Percentiles rank a stretch among this genome's conserved stretches.
Conservation (phyloP, 2,888 invertebrate genomes). For the Dicranocentrus wangi region DNA sequence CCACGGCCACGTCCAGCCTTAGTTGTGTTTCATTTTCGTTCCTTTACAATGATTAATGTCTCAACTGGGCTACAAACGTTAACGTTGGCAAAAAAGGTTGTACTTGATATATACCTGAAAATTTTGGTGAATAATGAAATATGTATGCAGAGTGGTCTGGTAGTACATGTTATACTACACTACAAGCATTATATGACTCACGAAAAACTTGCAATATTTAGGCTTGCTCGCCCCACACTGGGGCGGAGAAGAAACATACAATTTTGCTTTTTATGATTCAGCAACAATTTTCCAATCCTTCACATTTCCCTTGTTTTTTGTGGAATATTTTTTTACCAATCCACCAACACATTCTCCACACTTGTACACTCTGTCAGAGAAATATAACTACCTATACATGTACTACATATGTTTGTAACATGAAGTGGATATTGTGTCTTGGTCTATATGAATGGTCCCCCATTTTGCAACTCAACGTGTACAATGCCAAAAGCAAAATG, state of each 20-base stretch:
- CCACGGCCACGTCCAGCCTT: constrained; percentile 12
- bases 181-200: constrained; percentile 16
- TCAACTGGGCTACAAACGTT: not conserved
- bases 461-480: no score
- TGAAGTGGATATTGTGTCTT: no score
- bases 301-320: constrained; percentile 45
- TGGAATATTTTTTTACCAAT: not conserved
- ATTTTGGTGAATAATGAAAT: no score
- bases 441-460: no score
- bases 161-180: constrained; percentile 2
- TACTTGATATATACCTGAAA: no score
- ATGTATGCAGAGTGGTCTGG: no score
- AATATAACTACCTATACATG: no score
- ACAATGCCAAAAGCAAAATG: no score
- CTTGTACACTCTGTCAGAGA: no score
- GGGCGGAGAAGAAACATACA: constrained; percentile 60
- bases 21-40: constrained; percentile 26
- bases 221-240: not conserved
- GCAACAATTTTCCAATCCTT: constrained; percentile 55
- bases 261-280: constrained; percentile 57
- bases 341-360: not conserved
- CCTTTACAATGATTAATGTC: not conserved
- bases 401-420: no score
- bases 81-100: not conserved
- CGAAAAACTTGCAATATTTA: constrained; percentile 11